Conservation (phyloP, 2,888 invertebrate species). For the Cosmorhoe ocellata region DNA sequence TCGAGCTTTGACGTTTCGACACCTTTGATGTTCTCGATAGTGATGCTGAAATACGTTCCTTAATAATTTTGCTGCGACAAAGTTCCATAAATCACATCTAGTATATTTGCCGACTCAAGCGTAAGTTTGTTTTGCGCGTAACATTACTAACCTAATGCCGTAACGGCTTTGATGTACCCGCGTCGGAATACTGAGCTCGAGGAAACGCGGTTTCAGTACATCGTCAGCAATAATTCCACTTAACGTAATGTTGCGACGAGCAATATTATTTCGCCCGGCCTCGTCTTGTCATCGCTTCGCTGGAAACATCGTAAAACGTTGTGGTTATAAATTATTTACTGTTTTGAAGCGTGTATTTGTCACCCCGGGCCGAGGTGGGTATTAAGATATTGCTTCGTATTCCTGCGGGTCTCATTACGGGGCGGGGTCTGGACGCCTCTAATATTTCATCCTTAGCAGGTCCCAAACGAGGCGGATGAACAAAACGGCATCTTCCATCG, state of each 20-base stretch:
- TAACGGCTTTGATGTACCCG: slow-evolving; percentile 60
- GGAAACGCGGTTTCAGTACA: slow-evolving; percentile 46
- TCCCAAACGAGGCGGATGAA: slow-evolving; percentile 47
- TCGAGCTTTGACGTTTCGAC: slow-evolving; percentile 50
- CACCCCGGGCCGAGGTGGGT: slow-evolving; percentile 70
- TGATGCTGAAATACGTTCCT: slow-evolving; percentile 42
- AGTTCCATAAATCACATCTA: slow-evolving; percentile 57
- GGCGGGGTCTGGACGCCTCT: slow-evolving; percentile 65
- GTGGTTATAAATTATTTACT: slow-evolving; percentile 78
- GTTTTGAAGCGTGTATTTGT: slow-evolving; percentile 77
- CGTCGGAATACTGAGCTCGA: slow-evolving; percentile 48
- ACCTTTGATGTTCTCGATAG: slow-evolving; percentile 65
- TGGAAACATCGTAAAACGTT: slow-evolving; percentile 62
- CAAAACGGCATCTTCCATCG: slow-evolving; percentile 43
- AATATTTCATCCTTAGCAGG: slow-evolving; percentile 72
- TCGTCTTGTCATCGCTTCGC: slow-evolving; percentile 62
- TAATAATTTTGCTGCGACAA: slow-evolving; percentile 42
- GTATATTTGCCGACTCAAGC: slow-evolving; percentile 50
- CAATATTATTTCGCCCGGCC: slow-evolving; percentile 51
- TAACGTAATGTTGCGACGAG: slow-evolving; percentile 52
- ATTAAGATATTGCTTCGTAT: slow-evolving; percentile 80
- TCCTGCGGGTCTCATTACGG: slow-evolving; percentile 77
- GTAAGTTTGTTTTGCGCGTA: slow-evolving; percentile 48
- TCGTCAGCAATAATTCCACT: slow-evolving; percentile 65
- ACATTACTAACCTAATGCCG: slow-evolving; percentile 49